Evolutionary conservation across 2,888 invertebrate genomes (phyloP), one percentile per base, ranked within the genome.

Genomic region (Crepidodera aurea): DNA sequence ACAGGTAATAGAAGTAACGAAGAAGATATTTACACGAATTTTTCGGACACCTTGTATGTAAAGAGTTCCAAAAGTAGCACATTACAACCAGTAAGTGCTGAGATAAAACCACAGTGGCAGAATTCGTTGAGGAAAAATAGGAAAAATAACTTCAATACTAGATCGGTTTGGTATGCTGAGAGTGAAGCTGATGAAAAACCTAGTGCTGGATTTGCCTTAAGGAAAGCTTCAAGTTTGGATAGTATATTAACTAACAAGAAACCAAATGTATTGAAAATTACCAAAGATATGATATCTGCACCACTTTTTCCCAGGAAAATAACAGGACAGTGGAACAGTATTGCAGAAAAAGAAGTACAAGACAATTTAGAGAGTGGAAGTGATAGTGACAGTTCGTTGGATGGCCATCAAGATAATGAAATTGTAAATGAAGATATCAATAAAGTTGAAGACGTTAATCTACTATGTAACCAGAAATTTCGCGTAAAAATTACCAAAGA

Each of bases 141-240:
- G 25, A 67, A 67, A 42, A 51, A 58, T 15, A 62, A 62, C 16
- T 46, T 50, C 15, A 60, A 62, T 37, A 60, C 55, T n/a, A 56
- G 60, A 29, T 67, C 67, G 8, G 62, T 64, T 19, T 67, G 67
- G 67, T 67, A 67, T 37, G 66, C 59, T 19, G 66, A 62, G n/a
- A 39, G 29, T n/a, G 13, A n/a, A n/a, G n/a, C n/a, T n/a, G n/a
- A 53, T 10, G 19, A 8, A 7, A 19, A 39, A 37, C 10, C n/a
- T n/a, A 7, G 0, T 12, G 34, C 16, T 18, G 7, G n/a, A 4
- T n/a, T 12, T 22, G 10, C 25, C 10, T 44, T 66, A 51, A 62
- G 60, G 19, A 66, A 62, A 34, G 51, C 62, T 12, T 27, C 60
- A 1, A 67, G 67, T 37, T 42, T 64, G 42, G 67, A 62, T 29